Base-by-base conservation (phyloP, 2,888 invertebrate species). In the Caenorhabditis wallacei region DNA sequence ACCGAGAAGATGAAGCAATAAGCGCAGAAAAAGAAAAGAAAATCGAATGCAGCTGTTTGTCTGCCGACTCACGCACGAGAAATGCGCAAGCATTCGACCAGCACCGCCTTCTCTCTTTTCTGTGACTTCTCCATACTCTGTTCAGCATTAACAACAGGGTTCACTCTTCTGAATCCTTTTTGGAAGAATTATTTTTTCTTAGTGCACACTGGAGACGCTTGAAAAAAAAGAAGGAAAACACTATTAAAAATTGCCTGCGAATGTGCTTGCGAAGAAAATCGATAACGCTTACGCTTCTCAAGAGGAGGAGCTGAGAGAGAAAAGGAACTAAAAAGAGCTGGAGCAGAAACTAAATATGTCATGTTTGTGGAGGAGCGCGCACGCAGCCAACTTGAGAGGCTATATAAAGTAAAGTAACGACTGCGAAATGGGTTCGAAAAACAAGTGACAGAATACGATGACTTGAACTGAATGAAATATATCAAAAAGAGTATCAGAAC, bases 11-110 rank as follows among this genome's bases (percentile, higher is more conserved):
- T 66, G 53, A 66, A 72, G 72, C 72, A 72, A 72, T 61, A 72
- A 72, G 72, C 61, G 61, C 37, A 37, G 56, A 46, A 30, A 66
- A 56, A 43, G 22, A 46, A 16, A 57, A 74, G 51, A 74, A 66
- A 74, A 74, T 74, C 72, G 72, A 74, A 74, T 74, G 66, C 66
- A 53, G 51, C 53, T 66, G 51, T 53, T 51, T 66, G 66, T 53
- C 66, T 66, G 66, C 56, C 59, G 72, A 74, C 63, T 74, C 54
- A 51, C 48, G 75, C 75, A 66, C 75, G 75, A 20, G 56, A 75
- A 75, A 66, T 26, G 66, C 75, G 75, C 75, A 75, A 75, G 75
- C 75, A 66, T 66, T 51, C 46, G 20, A 20, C 53, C 43, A 63
- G 54, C 63, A 18, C 8, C 63, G 53, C 46, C 11, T 40, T 10